Percentiles rank a stretch among this genome's conserved stretches.
Conservation (phyloP, 2,113 vertebrate genomes). For the Penelope pileata region DNA sequence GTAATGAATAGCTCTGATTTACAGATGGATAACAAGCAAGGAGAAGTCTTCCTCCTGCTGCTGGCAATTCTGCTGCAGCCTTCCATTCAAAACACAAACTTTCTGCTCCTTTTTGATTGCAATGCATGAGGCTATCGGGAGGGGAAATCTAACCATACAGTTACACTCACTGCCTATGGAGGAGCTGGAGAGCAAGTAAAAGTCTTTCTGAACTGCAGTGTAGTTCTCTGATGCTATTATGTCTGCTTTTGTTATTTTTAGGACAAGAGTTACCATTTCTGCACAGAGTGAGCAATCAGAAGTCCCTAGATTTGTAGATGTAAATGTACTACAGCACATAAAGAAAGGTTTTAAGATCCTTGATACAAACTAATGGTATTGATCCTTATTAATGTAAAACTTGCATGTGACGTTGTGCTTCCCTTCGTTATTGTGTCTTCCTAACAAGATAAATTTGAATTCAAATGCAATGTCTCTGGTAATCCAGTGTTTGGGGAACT, state of each 20-base stretch:
- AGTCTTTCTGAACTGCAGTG: not conserved
- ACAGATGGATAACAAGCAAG: not conserved
- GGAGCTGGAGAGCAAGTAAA: not conserved
- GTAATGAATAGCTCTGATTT: not conserved
- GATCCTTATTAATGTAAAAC: not conserved
- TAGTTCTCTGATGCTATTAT: not conserved
- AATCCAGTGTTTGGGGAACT: not conserved
- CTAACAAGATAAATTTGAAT: not conserved
- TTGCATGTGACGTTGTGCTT: not conserved
- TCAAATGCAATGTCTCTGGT: not conserved
- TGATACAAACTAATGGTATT: not conserved
- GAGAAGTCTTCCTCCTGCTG: not conserved
- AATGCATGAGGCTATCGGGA: not conserved
- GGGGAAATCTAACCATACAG: not conserved
- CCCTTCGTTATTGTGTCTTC: not conserved
- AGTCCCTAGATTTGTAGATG: not conserved
- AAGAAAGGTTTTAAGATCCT: not conserved
- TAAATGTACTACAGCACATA: not conserved
- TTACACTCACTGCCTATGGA: not conserved
- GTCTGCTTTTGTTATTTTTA: not conserved
- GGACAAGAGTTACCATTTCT: not conserved
- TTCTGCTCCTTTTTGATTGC: not conserved
- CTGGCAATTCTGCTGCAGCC: not conserved
- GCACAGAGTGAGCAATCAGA: not conserved
- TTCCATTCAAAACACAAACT: conserved; percentile 5